Conservation (phyloP, 1,140 invertebrate genomes). For the Camponotus floridanus region DNA sequence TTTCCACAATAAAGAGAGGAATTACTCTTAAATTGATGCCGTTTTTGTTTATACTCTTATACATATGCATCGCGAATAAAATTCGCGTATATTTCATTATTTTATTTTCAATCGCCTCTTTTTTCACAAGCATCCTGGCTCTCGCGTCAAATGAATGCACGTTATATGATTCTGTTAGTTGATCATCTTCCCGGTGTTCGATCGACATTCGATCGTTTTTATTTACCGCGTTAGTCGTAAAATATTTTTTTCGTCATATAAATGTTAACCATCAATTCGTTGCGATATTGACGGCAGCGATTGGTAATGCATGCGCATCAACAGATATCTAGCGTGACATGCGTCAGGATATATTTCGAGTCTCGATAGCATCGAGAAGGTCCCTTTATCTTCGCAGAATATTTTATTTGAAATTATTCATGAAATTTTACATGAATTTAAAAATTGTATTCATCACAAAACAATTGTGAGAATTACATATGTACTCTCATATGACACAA, state of each 20-base stretch:
- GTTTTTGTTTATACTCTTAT: background rate
- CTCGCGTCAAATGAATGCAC: background rate
- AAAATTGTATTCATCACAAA: too few species aligned
- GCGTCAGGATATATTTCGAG: constrained; percentile 6
- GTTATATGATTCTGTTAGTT: constrained; percentile 14
- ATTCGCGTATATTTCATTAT: constrained; percentile 1
- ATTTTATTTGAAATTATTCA: constrained; percentile 12
- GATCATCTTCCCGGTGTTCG: background rate
- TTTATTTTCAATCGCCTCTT: constrained; percentile 7
- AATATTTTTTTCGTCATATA: constrained; percentile 27
- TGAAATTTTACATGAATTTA: background rate
- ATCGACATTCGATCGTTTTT: background rate
- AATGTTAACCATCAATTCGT: background rate
- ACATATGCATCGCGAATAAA: constrained; percentile 6
- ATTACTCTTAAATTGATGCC: background rate
- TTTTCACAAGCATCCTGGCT: background rate
- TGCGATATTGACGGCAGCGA: background rate
- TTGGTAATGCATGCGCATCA: constrained; percentile 13
- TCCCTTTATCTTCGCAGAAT: background rate
- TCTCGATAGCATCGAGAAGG: background rate
- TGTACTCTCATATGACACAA: too few species aligned
- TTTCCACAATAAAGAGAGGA: background rate
- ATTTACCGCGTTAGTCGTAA: constrained; percentile 20
- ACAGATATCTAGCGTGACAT: constrained; percentile 12
- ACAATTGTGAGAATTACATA: too few species aligned